Base-by-base conservation (phyloP, 2,888 invertebrate species). In the Rhagium mordax region DNA sequence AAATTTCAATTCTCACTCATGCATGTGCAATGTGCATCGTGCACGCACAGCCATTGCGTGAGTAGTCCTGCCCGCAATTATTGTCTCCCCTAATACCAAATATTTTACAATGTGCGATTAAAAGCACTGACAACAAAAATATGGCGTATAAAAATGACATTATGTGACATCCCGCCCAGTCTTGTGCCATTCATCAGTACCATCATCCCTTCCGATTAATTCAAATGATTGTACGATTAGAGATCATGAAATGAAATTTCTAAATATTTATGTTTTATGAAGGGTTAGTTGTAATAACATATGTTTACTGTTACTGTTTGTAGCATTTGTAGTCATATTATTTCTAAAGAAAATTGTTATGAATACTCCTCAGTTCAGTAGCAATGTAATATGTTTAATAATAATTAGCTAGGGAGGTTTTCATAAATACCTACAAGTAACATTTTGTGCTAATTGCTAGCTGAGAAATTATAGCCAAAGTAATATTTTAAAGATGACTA, bases 121-220 rank as follows among this genome's bases (percentile, higher is more conserved):
- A 49, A 51, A 27, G 49, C 29, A 29, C 53, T 53, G 65, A 53
- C 65, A 53, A 65, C 21, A 20, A 7, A n/a, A 33, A 51, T 18
- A 55, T 53, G 65, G n/a, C 41, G 29, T 47, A 53, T 29, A 10
- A n/a, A 41, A 53, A 49, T 20, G 49, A 49, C 49, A 13, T 16
- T 20, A 18, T 64, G 10, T 69, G 71, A 75, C 75, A 66, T 69
- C 57, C 74, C 76, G 71, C 76, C 76, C 57, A 71, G 59, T 71
- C 74, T 74, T 76, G 74, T 74, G 76, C 71, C 70, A 60, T 60
- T 1, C 21, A 53, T 71, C 51, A 27, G 8, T 27, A n/a, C 57
- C 6, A 51, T n/a, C 65, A 69, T 60, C 67, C 68, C 64, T 33
- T 20, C 13, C 20, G 47, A 49, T 41, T 61, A 16, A 61, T 21